Evolutionary conservation across 2,113 vertebrate species (phyloP), one percentile per base, ranked within the genome.

Genomic region (Phocoena sinus): DNA sequence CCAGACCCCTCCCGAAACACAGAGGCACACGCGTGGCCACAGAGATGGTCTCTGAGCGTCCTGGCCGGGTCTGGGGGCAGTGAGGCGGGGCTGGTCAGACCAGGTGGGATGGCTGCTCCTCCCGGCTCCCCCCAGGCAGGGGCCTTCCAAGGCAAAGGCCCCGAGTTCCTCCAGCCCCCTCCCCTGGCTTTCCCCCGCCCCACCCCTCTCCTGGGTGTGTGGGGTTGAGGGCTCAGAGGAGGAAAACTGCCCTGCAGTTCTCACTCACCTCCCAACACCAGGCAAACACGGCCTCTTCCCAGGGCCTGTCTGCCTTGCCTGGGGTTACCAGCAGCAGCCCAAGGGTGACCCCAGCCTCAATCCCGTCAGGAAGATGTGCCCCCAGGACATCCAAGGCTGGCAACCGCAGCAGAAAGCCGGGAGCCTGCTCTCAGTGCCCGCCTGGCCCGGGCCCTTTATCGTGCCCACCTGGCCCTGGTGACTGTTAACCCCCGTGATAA

Each of bases 401-500:
- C 17, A 47, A 73, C 13, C 0, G 0, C 5, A 21, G 53, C 60
- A 12, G 33, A 25, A 23, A 56, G 15, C 26, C 73, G 21, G 7
- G 33, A 38, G 12, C 11, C 53, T 0, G 41, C 33, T 21, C 73
- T 62, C 12, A 11, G 56, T 2, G 7, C 33, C 67, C 12, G 0
- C 33, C 26, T 2, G 14, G 26, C 38, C 13, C 23, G 10, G 47
- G 26, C 12, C 33, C 8, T 13, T 20, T 17, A 8, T 18, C 23
- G 2, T 2, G 28, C 8, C 62, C 62, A 6, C 41, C 7, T 14
- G 3, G 20, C 25, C 0, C 47, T 3, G 13, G 63, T 1, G 33
- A 38, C 23, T 21, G n/a, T 41, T 2, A 6, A 56, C 2, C 9
- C 11, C 18, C 17, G 8, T 8, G 47, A 8, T 2, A 47, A 4